A percentile compares a stretch with the other conserved stretches of the same genome.
Evolutionary conservation across 2,888 invertebrate species (phyloP).

Genomic region (Siphlonurus alternatus): DNA sequence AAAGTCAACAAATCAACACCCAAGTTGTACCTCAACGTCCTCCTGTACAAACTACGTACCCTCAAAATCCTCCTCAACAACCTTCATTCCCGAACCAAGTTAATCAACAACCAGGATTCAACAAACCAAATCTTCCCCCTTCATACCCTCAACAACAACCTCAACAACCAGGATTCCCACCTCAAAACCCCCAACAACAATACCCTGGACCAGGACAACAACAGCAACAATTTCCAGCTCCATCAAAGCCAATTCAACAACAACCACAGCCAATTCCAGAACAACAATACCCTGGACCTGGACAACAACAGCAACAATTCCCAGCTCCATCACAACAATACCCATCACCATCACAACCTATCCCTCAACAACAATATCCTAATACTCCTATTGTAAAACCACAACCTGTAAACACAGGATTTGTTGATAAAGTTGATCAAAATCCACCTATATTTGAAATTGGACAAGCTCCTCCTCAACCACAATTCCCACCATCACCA

Average conservation of each 20-base stretch:
- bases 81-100: slow-evolving; percentile 7
- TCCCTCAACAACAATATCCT: background rate
- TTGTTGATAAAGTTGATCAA: too few relatives aligned
- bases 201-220: background rate
- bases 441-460: too few relatives aligned
- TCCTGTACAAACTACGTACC: slow-evolving; percentile 21
- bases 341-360: background rate
- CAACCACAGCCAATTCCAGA: background rate
- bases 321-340: slow-evolving; percentile 17
- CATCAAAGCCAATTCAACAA: slow-evolving; percentile 20
- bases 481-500: background rate
- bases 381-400: background rate
- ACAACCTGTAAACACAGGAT: too few relatives aligned
- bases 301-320: background rate
- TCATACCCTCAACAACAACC: slow-evolving; percentile 3
- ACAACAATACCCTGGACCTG: background rate
- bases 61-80: slow-evolving; percentile 20
- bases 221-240: background rate
- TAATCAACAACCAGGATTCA: slow-evolving; percentile 3
- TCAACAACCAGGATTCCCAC: slow-evolving; percentile 4
- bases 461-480: background rate
- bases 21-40: slow-evolving; percentile 8
- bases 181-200: slow-evolving; percentile 8
- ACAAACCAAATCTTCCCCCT: slow-evolving; percentile 1
- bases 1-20: too few relatives aligned